These are phyloP conservation scores for Uria lomvia DNA, from an alignment of 2,113 vertebrate genomes.

Conservation along the genomic window DNA sequence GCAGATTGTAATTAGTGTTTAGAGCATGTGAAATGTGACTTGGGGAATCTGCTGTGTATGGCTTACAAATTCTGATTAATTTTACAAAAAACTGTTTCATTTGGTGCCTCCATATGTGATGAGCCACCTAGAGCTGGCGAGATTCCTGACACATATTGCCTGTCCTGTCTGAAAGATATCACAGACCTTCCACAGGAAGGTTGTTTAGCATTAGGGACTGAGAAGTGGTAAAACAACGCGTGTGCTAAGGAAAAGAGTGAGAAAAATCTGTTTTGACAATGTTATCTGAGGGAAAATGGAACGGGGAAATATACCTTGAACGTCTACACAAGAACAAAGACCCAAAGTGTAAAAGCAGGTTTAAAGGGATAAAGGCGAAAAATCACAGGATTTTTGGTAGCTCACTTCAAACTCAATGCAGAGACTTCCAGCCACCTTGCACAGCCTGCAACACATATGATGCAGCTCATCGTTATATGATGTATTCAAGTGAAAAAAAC, in stretches of 20 bases:
- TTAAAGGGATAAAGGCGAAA: background rate
- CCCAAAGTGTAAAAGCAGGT: background rate
- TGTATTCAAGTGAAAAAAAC: background rate
- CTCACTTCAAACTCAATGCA: background rate
- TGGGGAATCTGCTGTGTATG: conserved; percentile 10
- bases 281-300: background rate
- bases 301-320: background rate
- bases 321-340: background rate
- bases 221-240: background rate
- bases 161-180: background rate
- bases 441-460: background rate
- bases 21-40: conserved; percentile 19
- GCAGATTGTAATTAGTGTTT: conserved; percentile 54
- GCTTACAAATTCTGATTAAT: conserved; percentile 43
- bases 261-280: background rate
- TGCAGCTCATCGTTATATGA: background rate
- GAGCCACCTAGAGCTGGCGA: background rate
- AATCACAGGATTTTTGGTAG: background rate
- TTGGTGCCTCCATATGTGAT: conserved; percentile 47
- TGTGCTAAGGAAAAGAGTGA: background rate
- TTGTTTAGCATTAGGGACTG: background rate
- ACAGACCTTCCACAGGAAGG: background rate
- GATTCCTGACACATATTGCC: conserved; percentile 21
- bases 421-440: background rate
- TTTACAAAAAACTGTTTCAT: conserved; percentile 42